These are phyloP conservation scores for Danio choprae DNA, from an alignment of 2,797 vertebrate genomes.

Conservation along the genomic window DNA sequence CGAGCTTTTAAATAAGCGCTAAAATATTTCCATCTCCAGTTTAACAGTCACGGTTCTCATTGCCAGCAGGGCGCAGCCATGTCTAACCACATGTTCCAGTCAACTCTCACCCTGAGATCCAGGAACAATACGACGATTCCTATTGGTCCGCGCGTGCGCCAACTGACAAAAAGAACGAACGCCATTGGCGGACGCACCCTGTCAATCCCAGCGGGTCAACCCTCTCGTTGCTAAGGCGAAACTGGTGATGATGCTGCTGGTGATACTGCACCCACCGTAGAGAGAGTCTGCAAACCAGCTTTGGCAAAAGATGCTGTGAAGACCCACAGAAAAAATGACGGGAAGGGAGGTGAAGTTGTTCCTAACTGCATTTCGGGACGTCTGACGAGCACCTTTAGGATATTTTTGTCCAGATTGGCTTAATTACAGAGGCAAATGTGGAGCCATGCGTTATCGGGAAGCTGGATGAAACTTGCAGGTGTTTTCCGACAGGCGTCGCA, in stretches of 20 bases:
- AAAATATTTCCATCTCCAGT: background rate
- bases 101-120: constrained; percentile 62
- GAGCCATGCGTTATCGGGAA: constrained; percentile 71
- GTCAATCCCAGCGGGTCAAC: constrained; percentile 66
- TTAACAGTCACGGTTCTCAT: background rate
- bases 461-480: constrained; percentile 71
- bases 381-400: constrained; percentile 30
- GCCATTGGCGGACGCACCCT: constrained; percentile 63
- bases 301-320: constrained; percentile 58
- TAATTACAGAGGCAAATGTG: constrained; percentile 63
- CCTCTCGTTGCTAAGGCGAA: constrained; percentile 78
- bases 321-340: constrained; percentile 50
- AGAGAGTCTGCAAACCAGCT: constrained; percentile 53
- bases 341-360: constrained; percentile 51
- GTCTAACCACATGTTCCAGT: constrained; percentile 62
- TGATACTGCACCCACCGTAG: constrained; percentile 65
- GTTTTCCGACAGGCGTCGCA: constrained; percentile 75
- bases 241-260: constrained; percentile 68
- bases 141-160: constrained; percentile 68
- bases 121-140: constrained; percentile 38
- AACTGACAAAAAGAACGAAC: constrained; percentile 51
- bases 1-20: constrained; percentile 3
- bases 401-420: constrained; percentile 54
- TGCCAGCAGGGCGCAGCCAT: constrained; percentile 63
- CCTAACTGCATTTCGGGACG: constrained; percentile 29